Evolutionary conservation across 1,140 invertebrate genomes (phyloP).

Genomic region (Drosophila auraria): DNA sequence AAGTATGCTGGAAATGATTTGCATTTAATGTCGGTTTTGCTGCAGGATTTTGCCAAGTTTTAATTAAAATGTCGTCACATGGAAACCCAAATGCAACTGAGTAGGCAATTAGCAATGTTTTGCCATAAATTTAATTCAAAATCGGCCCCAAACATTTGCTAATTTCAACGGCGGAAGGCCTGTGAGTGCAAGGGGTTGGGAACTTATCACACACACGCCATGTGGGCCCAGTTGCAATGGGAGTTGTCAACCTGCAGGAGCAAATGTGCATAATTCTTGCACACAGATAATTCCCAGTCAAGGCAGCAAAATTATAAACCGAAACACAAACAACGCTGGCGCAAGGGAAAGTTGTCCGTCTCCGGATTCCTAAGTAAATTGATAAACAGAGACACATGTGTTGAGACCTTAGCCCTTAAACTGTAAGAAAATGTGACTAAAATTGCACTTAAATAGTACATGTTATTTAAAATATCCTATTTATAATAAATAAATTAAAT

Average conservation of each 20-base stretch:
- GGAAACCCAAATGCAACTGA: slow-evolving; percentile 42
- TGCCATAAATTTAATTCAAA: slow-evolving; percentile 70
- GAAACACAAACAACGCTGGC: slow-evolving; percentile 36
- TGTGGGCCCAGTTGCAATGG: slow-evolving; percentile 48
- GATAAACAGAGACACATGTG: slow-evolving; percentile 49
- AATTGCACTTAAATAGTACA: background rate
- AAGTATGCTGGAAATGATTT: slow-evolving; percentile 44
- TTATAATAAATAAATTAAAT: background rate
- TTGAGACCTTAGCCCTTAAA: background rate
- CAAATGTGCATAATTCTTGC: slow-evolving; percentile 77
- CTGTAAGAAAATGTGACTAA: slow-evolving; percentile 9
- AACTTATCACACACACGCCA: slow-evolving; percentile 57
- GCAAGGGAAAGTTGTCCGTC: slow-evolving; percentile 35
- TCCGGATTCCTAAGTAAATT: slow-evolving; percentile 53
- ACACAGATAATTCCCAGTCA: slow-evolving; percentile 52
- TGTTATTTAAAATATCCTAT: background rate
- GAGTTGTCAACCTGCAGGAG: slow-evolving; percentile 68
- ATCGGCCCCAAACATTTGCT: slow-evolving; percentile 63
- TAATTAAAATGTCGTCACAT: slow-evolving; percentile 80
- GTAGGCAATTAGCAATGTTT: slow-evolving; percentile 75
- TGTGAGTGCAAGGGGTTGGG: slow-evolving; percentile 1
- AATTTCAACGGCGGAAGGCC: slow-evolving; percentile 26
- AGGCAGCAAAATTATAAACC: slow-evolving; percentile 61
- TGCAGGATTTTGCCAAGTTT: slow-evolving; percentile 58
- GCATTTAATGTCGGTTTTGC: slow-evolving; percentile 38